Evolutionary conservation across 2,797 vertebrate genomes (phyloP), one percentile per base, ranked within the genome.

Genomic region (Cichlasoma orientale): DNA sequence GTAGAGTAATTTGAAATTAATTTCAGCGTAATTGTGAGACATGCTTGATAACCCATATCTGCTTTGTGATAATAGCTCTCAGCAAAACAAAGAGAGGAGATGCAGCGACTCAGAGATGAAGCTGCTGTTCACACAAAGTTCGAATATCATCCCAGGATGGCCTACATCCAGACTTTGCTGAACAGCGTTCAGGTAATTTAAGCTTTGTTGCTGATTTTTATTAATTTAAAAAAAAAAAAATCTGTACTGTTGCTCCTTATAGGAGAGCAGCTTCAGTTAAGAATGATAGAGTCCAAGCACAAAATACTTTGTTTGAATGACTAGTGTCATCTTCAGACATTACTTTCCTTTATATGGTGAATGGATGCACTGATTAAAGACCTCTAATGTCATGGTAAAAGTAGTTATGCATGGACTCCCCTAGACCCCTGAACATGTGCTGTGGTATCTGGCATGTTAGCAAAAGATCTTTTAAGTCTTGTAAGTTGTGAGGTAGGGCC

Each of bases 171-270:
- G 79, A 87, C 82, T 18, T 85, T 95, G 74, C 86, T 95, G 3
- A 84, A 92, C 31, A 94, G 91, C 52, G 91, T 96, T 73, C 92
- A 94, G 93, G 95, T 96, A 87, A 82, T 38, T 31, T n/a, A 50
- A 52, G 63, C 11, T 68, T n/a, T 52, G 2, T 68, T 31, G 10
- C 10, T 68, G 50, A 14, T 66, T 44, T 66, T 41, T 66, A 6
- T 31, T 4, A 29, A 31, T 31, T 7, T 31, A 7, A n/a, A n/a
- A n/a, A n/a, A n/a, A n/a, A n/a, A n/a, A n/a, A n/a, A 47, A 50
- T 9, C 25, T 5, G n/a, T 52, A 10, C 25, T 68, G 5, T 50
- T 50, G 25, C 18, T 68, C 18, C 25, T 68, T 68, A 18, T 68
- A 11, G 13, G 44, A 68, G 44, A 52, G 38, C 41, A 50, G 44